These are phyloP conservation scores for Gerosis bhagava DNA, from an alignment of 2,888 invertebrate species.

Conservation along the genomic window DNA sequence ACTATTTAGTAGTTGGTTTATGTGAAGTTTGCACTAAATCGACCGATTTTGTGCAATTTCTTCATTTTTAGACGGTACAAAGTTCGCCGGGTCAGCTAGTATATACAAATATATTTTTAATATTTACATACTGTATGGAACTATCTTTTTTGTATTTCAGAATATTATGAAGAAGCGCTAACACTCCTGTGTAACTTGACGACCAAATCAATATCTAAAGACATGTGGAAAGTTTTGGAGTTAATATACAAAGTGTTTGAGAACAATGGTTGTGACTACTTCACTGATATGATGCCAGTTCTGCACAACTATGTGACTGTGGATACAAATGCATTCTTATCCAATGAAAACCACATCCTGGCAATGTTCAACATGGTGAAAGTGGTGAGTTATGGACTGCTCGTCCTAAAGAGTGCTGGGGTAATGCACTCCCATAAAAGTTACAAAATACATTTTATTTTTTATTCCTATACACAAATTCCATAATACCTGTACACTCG, in stretches of 20 bases:
- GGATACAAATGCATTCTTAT: slow-evolving; percentile 96
- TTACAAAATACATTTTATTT: no score
- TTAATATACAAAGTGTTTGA: slow-evolving; percentile 94
- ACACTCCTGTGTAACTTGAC: slow-evolving; percentile 96
- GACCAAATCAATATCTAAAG: slow-evolving; percentile 92
- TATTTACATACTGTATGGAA: not conserved
- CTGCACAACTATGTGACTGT: slow-evolving; percentile 98
- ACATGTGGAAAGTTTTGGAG: slow-evolving; percentile 98
- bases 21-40: no score
- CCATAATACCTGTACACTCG: no score
- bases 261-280: slow-evolving; percentile 97
- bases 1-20: no score
- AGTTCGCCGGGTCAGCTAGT: no score
- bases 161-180: slow-evolving; percentile 98
- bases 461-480: no score
- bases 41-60: no score
- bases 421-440: no score
- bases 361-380: slow-evolving; percentile 98
- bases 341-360: slow-evolving; percentile 93
- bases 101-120: no score
- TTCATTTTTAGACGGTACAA: no score
- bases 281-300: slow-evolving; percentile 99
- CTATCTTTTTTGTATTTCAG: slow-evolving; percentile 65
- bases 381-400: slow-evolving; percentile 85
- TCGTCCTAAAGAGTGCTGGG: no score